These are phyloP conservation scores for Lacanobia oleracea DNA, from an alignment of 2,888 invertebrate genomes.

Conservation along the genomic window DNA sequence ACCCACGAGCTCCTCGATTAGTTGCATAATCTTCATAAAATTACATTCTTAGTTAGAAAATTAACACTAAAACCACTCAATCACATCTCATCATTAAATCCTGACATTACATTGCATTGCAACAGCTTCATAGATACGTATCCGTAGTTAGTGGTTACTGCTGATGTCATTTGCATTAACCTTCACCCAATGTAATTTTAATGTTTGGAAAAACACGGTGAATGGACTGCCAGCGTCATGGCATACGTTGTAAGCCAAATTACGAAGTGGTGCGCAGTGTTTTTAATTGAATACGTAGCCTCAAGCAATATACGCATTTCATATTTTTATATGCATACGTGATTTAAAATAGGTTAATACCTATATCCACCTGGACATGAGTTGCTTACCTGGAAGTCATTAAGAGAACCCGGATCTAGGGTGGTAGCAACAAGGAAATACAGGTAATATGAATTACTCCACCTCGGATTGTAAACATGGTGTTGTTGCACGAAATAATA, in stretches of 20 bases:
- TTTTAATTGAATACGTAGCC: neutral
- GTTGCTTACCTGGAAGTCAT: neutral
- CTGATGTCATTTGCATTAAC: slow-evolving; percentile 26
- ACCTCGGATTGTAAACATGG: neutral
- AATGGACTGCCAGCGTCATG: slow-evolving; percentile 5
- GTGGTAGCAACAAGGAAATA: neutral
- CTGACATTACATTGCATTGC: neutral
- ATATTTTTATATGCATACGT: neutral
- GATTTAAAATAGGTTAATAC: neutral
- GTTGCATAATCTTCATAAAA: neutral
- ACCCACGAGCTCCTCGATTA: too few species aligned
- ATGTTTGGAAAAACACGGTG: slow-evolving; percentile 42
- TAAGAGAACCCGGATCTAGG: neutral
- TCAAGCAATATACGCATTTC: neutral
- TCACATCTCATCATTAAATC: neutral
- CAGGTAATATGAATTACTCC: neutral
- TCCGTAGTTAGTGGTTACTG: slow-evolving; percentile 18
- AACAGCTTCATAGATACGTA: slow-evolving; percentile 25
- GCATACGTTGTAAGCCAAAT: neutral
- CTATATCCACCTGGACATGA: neutral
- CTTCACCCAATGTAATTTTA: slow-evolving; percentile 41
- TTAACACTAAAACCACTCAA: neutral
- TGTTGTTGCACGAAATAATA: too few species aligned
- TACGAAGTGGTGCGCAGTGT: neutral
- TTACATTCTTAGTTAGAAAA: neutral